phyloP scores from a whole-genome alignment of 2,113 vertebrate species.

The Lophius piscatorius region DNA sequence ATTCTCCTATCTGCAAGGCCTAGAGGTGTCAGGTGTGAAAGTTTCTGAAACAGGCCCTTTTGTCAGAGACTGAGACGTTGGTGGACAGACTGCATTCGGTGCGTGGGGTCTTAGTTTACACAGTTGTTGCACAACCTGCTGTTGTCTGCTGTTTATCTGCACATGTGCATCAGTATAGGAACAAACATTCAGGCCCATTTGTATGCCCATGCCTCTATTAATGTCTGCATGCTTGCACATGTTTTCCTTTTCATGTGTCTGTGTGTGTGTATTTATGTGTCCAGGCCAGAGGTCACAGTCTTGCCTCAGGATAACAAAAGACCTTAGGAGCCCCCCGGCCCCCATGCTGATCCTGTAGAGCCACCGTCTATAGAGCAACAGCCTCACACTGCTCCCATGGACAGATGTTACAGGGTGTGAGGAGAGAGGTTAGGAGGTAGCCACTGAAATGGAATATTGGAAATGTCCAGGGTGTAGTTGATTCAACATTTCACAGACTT shows the following conservation, averaged over 20 bases:
- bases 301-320: constrained; percentile 54
- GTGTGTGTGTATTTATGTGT: constrained; percentile 33
- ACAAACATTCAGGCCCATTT: constrained; percentile 33
- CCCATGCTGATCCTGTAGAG: constrained; percentile 50
- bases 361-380: constrained; percentile 33
- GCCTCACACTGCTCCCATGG: constrained; percentile 21
- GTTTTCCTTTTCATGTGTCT: constrained; percentile 14
- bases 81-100: constrained; percentile 4
- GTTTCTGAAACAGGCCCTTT: constrained; percentile 5
- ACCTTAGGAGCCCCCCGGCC: constrained; percentile 44
- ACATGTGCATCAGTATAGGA: constrained; percentile 3
- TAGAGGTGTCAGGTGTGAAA: constrained; percentile 42
- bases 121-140: constrained; percentile 45
- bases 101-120: constrained; percentile 34
- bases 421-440: constrained; percentile 15
- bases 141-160: constrained; percentile 1
- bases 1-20: constrained; percentile 30
- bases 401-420: constrained; percentile 44
- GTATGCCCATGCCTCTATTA: constrained; percentile 5
- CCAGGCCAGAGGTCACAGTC: constrained; percentile 59
- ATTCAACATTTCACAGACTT: constrained; percentile 19
- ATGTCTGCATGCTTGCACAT: constrained; percentile 28
- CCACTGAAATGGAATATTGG: constrained; percentile 1
- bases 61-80: constrained; percentile 5
- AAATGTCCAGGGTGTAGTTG: constrained; percentile 15